Base-by-base conservation (phyloP, 2,888 invertebrate genomes). In the Neoascia interrupta region DNA sequence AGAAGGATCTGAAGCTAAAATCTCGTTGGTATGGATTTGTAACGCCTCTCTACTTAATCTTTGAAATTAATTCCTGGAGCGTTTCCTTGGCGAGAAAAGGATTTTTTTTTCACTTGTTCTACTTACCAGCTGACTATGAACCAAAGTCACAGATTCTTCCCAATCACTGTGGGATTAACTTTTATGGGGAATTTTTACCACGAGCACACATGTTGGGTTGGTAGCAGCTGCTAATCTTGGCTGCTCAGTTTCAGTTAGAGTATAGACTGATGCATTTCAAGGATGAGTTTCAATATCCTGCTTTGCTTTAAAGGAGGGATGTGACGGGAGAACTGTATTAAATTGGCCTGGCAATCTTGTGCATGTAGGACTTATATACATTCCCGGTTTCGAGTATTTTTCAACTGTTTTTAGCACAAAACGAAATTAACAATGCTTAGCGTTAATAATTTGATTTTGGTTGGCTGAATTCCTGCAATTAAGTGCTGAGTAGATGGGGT, bases 351-450 rank as follows among this genome's bases (percentile, higher is more conserved):
- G 43, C 13, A 53, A 31, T n/a, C n/a, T 31, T 6, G 3, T 34
- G 36, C 5, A 37, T 60, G 49, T 34, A n/a, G n/a, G n/a, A n/a
- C n/a, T n/a, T n/a, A n/a, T 45, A 47, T 39, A 41, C 51, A 5
- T 36, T 4, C 23, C 31, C 16, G 15, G 15, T 49, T 13, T 51
- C 28, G 51, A 63, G 43, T 43, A 39, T 39, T 60, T 74, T 68
- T 74, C 68, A 68, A 26, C 26, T 19, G 61, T 26, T 58, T 58
- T 18, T 63, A 51, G 70, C 19, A 18, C 49, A 73, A 49, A 79
- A 72, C 51, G 36, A 61, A 66, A 79, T 79, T 73, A 79, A 54
- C 73, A 61, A 73, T 79, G 49, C 31, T 68, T 54, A 79, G 73
- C 54, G 56, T 54, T 54, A 41, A 43, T 68, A 56, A 73, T 73